A percentile compares a stretch with the other conserved stretches of the same genome.
phyloP scores from a whole-genome alignment of 2,888 invertebrate genomes.

The Caenorhabditis sp. region DNA sequence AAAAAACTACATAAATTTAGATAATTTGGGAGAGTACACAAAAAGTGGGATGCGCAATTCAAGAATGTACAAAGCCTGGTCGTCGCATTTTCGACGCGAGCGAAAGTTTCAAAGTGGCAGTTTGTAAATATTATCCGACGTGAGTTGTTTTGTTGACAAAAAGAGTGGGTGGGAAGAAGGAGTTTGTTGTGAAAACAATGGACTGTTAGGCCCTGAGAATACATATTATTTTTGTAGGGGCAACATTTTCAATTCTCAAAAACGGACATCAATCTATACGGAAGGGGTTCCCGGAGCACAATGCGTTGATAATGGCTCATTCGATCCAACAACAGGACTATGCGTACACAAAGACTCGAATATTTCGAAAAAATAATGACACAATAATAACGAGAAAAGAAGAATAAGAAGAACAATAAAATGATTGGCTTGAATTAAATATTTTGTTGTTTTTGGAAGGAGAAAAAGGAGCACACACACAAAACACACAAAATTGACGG shows the following conservation, averaged over 20 bases:
- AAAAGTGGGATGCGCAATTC: slow-evolving; percentile 29
- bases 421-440: slow-evolving; percentile 32
- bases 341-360: slow-evolving; percentile 13
- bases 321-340: slow-evolving; percentile 30
- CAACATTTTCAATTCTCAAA: slow-evolving; percentile 23
- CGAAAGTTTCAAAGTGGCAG: slow-evolving; percentile 31
- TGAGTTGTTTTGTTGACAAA: slow-evolving; percentile 9
- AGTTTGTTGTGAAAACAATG: too few relatives aligned
- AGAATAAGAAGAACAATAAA: too few relatives aligned
- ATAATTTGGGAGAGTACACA: slow-evolving; percentile 36
- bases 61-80: slow-evolving; percentile 24
- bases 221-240: slow-evolving; percentile 13
- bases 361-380: slow-evolving; percentile 10
- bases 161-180: not conserved
- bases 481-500: slow-evolving; percentile 25
- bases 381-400: not conserved
- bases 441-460: not conserved
- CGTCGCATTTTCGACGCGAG: slow-evolving; percentile 20
- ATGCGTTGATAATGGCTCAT: slow-evolving; percentile 10
- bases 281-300: slow-evolving; percentile 13
- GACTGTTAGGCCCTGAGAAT: too few relatives aligned
- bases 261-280: slow-evolving; percentile 17
- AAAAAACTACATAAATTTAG: slow-evolving; percentile 12
- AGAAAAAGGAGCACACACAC: not conserved
- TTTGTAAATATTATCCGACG: slow-evolving; percentile 45